A percentile compares a stretch with the other conserved stretches of the same genome.
Evolutionary conservation across 2,113 vertebrate species (phyloP).

Genomic region (Hymenochirus boettgeri): DNA sequence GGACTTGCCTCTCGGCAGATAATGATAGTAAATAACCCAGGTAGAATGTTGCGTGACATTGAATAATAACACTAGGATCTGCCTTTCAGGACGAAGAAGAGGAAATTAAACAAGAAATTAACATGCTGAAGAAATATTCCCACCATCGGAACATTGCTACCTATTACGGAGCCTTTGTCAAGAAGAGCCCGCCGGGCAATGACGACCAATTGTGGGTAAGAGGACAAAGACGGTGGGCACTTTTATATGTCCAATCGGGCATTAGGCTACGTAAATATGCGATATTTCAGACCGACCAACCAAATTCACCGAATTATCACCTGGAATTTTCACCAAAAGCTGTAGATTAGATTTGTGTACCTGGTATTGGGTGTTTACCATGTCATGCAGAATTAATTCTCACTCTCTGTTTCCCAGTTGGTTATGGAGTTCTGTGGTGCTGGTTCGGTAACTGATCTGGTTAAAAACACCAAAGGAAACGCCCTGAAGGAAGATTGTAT

Average conservation of each 20-base stretch:
- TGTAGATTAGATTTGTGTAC: too few relatives aligned
- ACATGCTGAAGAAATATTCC: conserved; percentile 92
- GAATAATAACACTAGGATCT: not conserved
- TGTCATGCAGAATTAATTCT: too few relatives aligned
- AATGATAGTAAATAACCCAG: too few relatives aligned
- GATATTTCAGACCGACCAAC: too few relatives aligned
- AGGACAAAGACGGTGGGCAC: not conserved
- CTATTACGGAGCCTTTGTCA: conserved; percentile 89
- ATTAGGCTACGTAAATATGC: too few relatives aligned
- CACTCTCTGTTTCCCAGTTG: conserved; percentile 57
- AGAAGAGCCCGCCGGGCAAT: conserved; percentile 88
- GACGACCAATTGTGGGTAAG: conserved; percentile 91
- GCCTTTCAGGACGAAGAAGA: conserved; percentile 76
- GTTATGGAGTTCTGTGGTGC: conserved; percentile 94
- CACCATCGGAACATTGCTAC: conserved; percentile 92
- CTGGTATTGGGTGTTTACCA: too few relatives aligned
- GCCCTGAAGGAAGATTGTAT: conserved; percentile 89
- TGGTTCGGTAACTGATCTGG: conserved; percentile 84
- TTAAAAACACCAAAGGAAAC: conserved; percentile 89
- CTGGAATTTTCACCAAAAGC: too few relatives aligned
- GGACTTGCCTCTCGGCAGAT: too few relatives aligned
- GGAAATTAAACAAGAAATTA: conserved; percentile 92
- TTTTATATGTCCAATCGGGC: not conserved
- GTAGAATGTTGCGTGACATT: too few relatives aligned
- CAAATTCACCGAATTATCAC: too few relatives aligned